Evolutionary conservation across 1,140 invertebrate species (phyloP).

Genomic region (Gryon sp.): DNA sequence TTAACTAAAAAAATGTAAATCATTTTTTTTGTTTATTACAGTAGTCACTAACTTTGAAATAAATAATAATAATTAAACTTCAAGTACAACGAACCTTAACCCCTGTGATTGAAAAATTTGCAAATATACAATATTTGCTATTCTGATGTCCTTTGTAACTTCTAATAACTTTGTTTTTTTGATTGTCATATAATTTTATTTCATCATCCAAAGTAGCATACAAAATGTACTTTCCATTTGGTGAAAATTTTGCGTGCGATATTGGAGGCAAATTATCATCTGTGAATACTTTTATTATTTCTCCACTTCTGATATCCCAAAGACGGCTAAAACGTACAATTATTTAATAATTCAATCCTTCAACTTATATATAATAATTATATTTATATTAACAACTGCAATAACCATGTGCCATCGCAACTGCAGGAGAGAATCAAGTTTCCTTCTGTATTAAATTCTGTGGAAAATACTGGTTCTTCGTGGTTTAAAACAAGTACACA

Average conservation of each 20-base stretch:
- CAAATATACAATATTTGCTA: slow-evolving; percentile 99
- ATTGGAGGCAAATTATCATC: no score
- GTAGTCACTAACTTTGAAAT: no score
- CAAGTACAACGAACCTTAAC: slow-evolving; percentile 90
- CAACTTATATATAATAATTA: background rate
- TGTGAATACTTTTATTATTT: slow-evolving; percentile 99
- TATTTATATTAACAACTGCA: no score
- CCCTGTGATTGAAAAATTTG: slow-evolving; percentile 99
- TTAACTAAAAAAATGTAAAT: slow-evolving; percentile 95
- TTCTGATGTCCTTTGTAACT: slow-evolving; percentile 98
- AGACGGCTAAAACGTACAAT: slow-evolving; percentile 88
- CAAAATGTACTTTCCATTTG: slow-evolving; percentile 99
- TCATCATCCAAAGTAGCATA: slow-evolving; percentile 99
- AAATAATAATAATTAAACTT: no score
- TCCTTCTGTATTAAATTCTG: slow-evolving; percentile 98
- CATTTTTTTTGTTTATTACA: no score
- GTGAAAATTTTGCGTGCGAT: slow-evolving; percentile 99
- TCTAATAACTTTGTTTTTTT: slow-evolving; percentile 98
- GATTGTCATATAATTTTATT: slow-evolving; percentile 99
- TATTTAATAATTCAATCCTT: background rate
- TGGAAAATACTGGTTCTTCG: slow-evolving; percentile 99
- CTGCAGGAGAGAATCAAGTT: slow-evolving; percentile 98
- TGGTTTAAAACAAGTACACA: no score
- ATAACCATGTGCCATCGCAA: slow-evolving; percentile 99
- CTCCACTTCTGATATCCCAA: slow-evolving; percentile 99